phyloP scores from a whole-genome alignment of 2,797 vertebrate species.

The Anolis apletophallus region DNA sequence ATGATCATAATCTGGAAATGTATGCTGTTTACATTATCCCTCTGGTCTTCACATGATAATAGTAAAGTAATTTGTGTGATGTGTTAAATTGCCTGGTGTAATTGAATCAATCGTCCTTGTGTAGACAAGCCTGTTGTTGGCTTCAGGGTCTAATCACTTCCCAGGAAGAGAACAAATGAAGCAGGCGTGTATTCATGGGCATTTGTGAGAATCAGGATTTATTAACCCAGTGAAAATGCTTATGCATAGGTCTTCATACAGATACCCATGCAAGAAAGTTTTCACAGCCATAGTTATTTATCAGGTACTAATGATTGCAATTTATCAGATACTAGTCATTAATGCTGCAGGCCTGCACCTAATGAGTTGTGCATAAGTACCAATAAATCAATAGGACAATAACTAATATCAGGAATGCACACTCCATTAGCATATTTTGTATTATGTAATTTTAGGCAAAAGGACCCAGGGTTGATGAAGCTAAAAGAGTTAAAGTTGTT shows the following conservation, averaged over 20 bases:
- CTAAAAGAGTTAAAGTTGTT: neutral
- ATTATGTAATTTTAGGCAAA: neutral
- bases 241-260: constrained; percentile 6
- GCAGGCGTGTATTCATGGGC: neutral
- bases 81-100: constrained; percentile 23
- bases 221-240: neutral
- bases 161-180: constrained; percentile 18
- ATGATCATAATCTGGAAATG: neutral
- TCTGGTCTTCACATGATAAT: neutral
- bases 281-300: neutral
- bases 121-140: neutral
- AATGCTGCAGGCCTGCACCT: neutral
- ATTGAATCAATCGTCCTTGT: constrained; percentile 38
- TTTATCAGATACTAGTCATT: constrained; percentile 20
- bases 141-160: constrained; percentile 2
- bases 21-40: constrained; percentile 23
- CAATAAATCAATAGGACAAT: constrained; percentile 2
- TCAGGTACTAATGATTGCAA: constrained; percentile 21
- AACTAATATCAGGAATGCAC: neutral
- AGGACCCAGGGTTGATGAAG: neutral
- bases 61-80: constrained; percentile 25
- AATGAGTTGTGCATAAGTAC: neutral
- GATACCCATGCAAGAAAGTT: neutral
- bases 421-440: neutral
- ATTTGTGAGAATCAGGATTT: constrained; percentile 2